Evolutionary conservation across 2,888 invertebrate species (phyloP).

Genomic region (Gortyna flavago): DNA sequence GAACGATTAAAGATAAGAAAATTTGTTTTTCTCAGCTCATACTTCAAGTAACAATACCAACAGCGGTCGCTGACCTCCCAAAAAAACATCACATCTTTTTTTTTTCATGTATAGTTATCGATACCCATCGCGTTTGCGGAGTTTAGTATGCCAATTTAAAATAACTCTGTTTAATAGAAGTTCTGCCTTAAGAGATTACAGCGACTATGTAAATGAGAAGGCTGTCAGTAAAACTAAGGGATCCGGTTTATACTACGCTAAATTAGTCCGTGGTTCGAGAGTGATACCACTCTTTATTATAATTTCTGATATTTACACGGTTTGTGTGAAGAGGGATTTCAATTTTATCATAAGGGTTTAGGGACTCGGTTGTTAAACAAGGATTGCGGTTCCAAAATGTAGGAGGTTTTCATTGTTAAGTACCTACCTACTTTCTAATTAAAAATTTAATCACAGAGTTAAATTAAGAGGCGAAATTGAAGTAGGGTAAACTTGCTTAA

Average conservation of each 20-base stretch:
- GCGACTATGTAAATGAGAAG: constrained; percentile 38
- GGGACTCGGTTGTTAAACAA: constrained; percentile 9
- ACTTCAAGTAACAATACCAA: no score
- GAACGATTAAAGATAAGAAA: no score
- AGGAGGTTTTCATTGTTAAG: not conserved
- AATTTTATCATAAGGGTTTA: constrained; percentile 23
- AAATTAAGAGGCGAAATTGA: not conserved
- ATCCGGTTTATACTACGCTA: constrained; percentile 34
- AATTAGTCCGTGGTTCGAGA: constrained; percentile 21
- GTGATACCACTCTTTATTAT: constrained; percentile 33
- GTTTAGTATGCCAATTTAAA: not conserved
- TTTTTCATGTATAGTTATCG: not conserved
- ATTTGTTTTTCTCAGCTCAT: no score
- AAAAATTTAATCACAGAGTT: not conserved
- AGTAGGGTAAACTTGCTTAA: no score
- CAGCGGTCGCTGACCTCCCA: no score
- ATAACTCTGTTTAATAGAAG: not conserved
- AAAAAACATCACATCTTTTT: no score
- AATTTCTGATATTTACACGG: constrained; percentile 29
- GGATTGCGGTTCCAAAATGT: not conserved
- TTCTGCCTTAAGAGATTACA: constrained; percentile 22
- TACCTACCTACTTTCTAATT: constrained; percentile 6
- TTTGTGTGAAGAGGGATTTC: constrained; percentile 22
- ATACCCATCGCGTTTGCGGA: not conserved
- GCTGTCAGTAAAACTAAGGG: constrained; percentile 26